Evolutionary conservation across 2,797 vertebrate genomes (phyloP), one percentile per base, ranked within the genome.

Genomic region (Dromococcyx pavoninus): DNA sequence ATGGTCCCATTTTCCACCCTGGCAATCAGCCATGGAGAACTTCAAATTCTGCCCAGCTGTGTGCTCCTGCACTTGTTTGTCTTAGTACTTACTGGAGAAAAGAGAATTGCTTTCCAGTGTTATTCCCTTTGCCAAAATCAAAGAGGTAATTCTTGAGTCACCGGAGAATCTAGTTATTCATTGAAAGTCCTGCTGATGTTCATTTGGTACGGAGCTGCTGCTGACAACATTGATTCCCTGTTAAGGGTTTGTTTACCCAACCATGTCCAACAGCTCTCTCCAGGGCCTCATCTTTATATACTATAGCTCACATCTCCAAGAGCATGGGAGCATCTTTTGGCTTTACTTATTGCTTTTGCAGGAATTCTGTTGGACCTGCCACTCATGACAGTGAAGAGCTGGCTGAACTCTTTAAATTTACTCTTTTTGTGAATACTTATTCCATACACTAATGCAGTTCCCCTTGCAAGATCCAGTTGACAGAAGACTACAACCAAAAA

Each of bases 31-130:
- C 86, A 90, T 8, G 15, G 7, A 81, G 76, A 94, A 86, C 58
- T 92, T 61, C 33, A 94, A 93, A 88, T 91, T 53, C 88, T 82
- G 66, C 91, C 67, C 87, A 96, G 88, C 77, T 96, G 82, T n/a
- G 25, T 64, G 17, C 7, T 84, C 54, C 57, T 86, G 85, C 57
- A 95, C 74, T 58, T 95, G 69, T 76, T 95, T 93, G 46, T 89
- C 65, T 89, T 81, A 57, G 72, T 39, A 78, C 10, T 85, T 90
- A 76, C 3, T 67, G 67, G 39, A 89, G 58, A 86, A 83, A 86
- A 91, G 51, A 30, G 39, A 64, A 41, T 19, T 2, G 67, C 62
- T 77, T 95, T 89, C 54, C 64, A 78, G 57, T 85, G 86, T 70
- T 91, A 74, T 77, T 80, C 53, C 17, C 25, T 89, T 81, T 91